Base-by-base conservation (phyloP, 2,797 vertebrate species). In the Chrosomus eos region DNA sequence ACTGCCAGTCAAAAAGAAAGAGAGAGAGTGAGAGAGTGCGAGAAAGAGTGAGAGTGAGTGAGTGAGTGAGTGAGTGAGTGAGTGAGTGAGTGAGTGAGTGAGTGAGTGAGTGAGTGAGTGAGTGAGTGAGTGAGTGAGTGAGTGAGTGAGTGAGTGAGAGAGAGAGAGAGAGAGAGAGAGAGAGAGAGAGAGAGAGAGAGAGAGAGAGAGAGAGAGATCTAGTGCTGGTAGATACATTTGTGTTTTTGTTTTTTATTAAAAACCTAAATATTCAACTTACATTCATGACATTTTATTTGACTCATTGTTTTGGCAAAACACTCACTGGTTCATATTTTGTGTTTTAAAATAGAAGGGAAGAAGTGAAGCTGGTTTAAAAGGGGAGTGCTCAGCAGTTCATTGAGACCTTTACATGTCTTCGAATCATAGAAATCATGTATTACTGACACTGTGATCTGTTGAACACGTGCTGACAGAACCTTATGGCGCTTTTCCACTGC, bases 1-100 rank as follows among this genome's bases (percentile, higher is more conserved):
- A 98, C 98, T 99, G 94, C 26, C 36, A 81, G 89, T 88, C 86
- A 89, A 19, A 75, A 58, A 76, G 53, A 80, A 51, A 67, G 40
- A 77, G 60, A 64, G 73, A 60, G 55, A 64, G 73, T 19, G 8
- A 75, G 72, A n/a, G n/a, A n/a, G n/a, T n/a, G n/a, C n/a, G n/a
- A n/a, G n/a, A n/a, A n/a, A n/a, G n/a, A n/a, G n/a, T n/a, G n/a
- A n/a, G n/a, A n/a, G n/a, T n/a, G n/a, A n/a, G n/a, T n/a, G n/a
- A n/a, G n/a, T n/a, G n/a, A n/a, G n/a, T n/a, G n/a, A n/a, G n/a
- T n/a, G n/a, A n/a, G n/a, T n/a, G n/a, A n/a, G n/a, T n/a, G n/a
- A n/a, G n/a, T n/a, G n/a, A n/a, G n/a, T n/a, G n/a, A n/a, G n/a
- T n/a, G n/a, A n/a, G n/a, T n/a, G n/a, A n/a, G n/a, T n/a, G n/a